Percentiles rank a stretch among this genome's conserved stretches.
Evolutionary conservation across 1,140 invertebrate species (phyloP).

Genomic region (Neodiprion fabricii): DNA sequence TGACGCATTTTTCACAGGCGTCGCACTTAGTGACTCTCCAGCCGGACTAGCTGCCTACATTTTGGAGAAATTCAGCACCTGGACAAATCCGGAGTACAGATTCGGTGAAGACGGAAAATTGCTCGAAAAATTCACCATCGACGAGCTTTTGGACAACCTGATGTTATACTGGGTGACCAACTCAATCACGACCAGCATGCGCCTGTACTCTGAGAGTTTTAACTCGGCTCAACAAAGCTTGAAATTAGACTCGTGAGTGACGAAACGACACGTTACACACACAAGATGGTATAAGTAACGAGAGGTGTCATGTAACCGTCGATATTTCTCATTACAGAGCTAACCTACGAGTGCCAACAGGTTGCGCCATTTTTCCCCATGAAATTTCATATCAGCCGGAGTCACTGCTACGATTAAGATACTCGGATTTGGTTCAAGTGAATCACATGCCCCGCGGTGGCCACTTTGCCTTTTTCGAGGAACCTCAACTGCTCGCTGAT

Average conservation of each 20-base stretch:
- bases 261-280: background rate
- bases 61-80: constrained; percentile 85
- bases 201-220: constrained; percentile 77
- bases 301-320: background rate
- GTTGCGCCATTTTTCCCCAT: constrained; percentile 69
- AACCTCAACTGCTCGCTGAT: constrained; percentile 72
- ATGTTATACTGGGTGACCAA: constrained; percentile 88
- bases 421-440: constrained; percentile 68
- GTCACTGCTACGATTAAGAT: constrained; percentile 66
- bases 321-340: constrained; percentile 57
- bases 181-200: constrained; percentile 77
- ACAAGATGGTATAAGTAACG: constrained; percentile 28
- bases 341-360: constrained; percentile 68
- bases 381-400: constrained; percentile 69
- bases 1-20: constrained; percentile 53
- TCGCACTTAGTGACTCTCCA: constrained; percentile 71
- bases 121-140: constrained; percentile 67
- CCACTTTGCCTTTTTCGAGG: constrained; percentile 86
- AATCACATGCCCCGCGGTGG: constrained; percentile 73
- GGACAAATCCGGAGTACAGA: constrained; percentile 70
- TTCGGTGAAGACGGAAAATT: constrained; percentile 75
- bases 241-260: constrained; percentile 61
- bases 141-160: constrained; percentile 85
- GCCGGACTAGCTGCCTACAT: constrained; percentile 81
- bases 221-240: constrained; percentile 47